Percentiles rank a stretch among this genome's conserved stretches.
Conservation (phyloP, 2,797 vertebrate species). For the Ispidina picta region DNA sequence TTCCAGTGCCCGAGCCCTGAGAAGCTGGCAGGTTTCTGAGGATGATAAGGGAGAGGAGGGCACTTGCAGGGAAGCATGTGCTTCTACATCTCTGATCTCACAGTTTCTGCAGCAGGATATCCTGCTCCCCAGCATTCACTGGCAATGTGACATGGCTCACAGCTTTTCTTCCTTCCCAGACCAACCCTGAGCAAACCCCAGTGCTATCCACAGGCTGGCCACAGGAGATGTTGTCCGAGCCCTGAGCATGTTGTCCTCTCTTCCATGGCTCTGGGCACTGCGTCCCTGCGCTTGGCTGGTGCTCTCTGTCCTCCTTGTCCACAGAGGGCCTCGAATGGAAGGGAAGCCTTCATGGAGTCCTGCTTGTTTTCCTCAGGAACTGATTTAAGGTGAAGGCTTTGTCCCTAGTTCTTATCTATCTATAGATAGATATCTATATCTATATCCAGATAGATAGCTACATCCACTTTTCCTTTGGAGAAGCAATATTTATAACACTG, state of each 20-base stretch:
- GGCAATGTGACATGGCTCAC: not conserved
- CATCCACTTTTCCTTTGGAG: not conserved
- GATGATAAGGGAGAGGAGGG: not conserved
- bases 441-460: too few relatives aligned
- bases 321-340: not conserved
- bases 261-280: not conserved
- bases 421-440: too few relatives aligned
- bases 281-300: not conserved
- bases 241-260: not conserved
- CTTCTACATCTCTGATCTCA: not conserved
- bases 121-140: not conserved
- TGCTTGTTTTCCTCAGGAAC: not conserved
- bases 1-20: not conserved
- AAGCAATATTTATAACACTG: not conserved
- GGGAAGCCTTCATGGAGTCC: not conserved
- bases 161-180: not conserved
- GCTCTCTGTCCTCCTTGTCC: not conserved
- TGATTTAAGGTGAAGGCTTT: not conserved
- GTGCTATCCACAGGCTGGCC: not conserved
- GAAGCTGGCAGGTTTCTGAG: not conserved
- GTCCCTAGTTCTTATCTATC: not conserved
- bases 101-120: not conserved
- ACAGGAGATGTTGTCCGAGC: not conserved
- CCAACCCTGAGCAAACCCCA: not conserved
- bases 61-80: not conserved